Base-by-base conservation (phyloP, 2,113 vertebrate genomes). In the Zapornia atra region DNA sequence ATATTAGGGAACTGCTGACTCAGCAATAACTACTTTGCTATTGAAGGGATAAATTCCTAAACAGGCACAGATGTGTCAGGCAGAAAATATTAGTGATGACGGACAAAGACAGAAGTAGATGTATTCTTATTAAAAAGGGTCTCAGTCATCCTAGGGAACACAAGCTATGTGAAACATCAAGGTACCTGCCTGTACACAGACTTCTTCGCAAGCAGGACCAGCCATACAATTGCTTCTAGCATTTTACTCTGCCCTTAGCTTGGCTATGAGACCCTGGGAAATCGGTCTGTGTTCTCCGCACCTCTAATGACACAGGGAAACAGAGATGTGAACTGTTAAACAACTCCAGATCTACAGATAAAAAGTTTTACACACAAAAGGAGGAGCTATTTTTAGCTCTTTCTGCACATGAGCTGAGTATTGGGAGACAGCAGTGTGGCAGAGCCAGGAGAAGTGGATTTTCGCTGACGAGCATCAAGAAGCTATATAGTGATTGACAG, bases 1-100 rank as follows among this genome's bases (percentile, higher is more conserved):
- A 1, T 65, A 86, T 92, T 59, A 91, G 44, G 38, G 93, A 93
- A 86, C 44, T 79, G 82, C 83, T 95, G 83, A 90, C 68, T 92
- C 72, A 72, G 69, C 38, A 92, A 48, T 65, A 92, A 71, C 88
- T 91, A 75, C 86, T 90, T 94, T 91, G 44, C 90, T 79, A 61
- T 26, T 66, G 34, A 88, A 92, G 53, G 50, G 48, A 88, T 76
- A 84, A 92, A 92, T 86, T 94, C 65, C 61, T 84, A 82, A 90
- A 44, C 4, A 86, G 57, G 61, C 17, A 48, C 16, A 84, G 33
- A 93, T 17, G 34, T n/a, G 51, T 71, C 93, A 88, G 11, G 12
- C 21, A 84, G 60, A 83, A 88, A 71, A 68, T 56, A 92, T 40
- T 71, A 81, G 50, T 51, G 50, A 51, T 51, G 7, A 88, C 76